Evolutionary conservation across 53 echinoderm and acorn worm species (phyloP).

Genomic region (Apostichopus leukothele): DNA sequence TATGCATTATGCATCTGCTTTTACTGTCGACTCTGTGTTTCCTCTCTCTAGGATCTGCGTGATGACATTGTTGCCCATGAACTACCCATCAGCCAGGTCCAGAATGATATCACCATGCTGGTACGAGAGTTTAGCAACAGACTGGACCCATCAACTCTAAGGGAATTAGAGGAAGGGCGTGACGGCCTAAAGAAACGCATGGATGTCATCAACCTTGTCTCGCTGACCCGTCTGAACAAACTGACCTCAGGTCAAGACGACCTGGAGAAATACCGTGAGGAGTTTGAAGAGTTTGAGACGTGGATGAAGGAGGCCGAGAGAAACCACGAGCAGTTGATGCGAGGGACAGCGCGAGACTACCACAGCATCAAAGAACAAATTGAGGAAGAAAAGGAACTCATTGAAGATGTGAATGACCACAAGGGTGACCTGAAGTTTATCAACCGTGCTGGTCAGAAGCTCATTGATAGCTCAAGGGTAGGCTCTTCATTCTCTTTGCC

Average conservation of each 20-base stretch:
- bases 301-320: conserved; percentile 85
- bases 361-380: conserved; percentile 69
- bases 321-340: conserved; percentile 68
- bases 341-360: conserved; percentile 68
- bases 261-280: conserved; percentile 82
- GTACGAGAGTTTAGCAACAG: conserved; percentile 84
- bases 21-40: neutral
- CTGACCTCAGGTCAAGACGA: conserved; percentile 79
- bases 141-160: conserved; percentile 65
- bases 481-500: no score
- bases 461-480: conserved; percentile 90
- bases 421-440: conserved; percentile 98
- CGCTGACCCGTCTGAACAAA: conserved; percentile 83
- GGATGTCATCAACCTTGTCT: conserved; percentile 82
- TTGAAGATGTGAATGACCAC: conserved; percentile 94
- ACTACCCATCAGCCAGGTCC: conserved; percentile 69
- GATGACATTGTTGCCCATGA: conserved; percentile 86
- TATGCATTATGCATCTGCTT: no score
- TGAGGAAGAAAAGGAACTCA: conserved; percentile 83
- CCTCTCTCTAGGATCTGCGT: conserved; percentile 52
- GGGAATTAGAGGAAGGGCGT: conserved; percentile 54
- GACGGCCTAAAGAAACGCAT: conserved; percentile 85
- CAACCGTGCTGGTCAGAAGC: conserved; percentile 93
- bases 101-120: conserved; percentile 65
- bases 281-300: conserved; percentile 85